Evolutionary conservation across 1,140 invertebrate genomes (phyloP).

Genomic region (Nomia melanderi): DNA sequence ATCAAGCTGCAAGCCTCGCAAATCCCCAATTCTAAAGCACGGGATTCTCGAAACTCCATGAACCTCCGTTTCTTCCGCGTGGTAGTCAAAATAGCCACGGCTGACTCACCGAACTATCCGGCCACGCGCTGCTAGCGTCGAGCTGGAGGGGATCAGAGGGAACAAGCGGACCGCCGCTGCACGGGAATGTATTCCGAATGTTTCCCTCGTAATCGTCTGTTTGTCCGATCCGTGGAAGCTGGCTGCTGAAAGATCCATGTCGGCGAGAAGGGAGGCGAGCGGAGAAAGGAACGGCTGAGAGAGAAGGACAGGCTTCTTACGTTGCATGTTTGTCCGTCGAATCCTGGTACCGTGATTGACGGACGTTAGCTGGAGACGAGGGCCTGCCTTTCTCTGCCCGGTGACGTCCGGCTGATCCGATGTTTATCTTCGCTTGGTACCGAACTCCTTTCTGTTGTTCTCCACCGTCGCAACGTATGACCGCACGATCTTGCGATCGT

Average conservation of each 20-base stretch:
- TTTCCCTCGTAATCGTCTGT: conserved; percentile 63
- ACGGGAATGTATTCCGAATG: conserved; percentile 65
- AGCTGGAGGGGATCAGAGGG: conserved; percentile 57
- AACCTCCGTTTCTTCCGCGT: not conserved
- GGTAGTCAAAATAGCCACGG: conserved; percentile 6
- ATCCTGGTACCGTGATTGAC: conserved; percentile 62
- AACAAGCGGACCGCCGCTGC: conserved; percentile 57
- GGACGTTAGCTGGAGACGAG: conserved; percentile 53
- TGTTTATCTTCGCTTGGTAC: conserved; percentile 60
- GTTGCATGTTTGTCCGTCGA: conserved; percentile 66
- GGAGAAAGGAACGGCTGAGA: not conserved
- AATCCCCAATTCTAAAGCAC: too few species aligned
- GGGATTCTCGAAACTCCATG: not conserved
- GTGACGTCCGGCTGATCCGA: conserved; percentile 57
- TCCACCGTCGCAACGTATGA: conserved; percentile 35
- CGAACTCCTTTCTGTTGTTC: conserved; percentile 53
- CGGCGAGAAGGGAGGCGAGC: conserved; percentile 9
- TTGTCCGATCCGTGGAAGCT: conserved; percentile 43
- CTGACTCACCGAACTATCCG: conserved; percentile 34
- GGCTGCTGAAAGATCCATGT: not conserved
- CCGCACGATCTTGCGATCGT: conserved; percentile 53
- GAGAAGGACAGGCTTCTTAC: conserved; percentile 59
- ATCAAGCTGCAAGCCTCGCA: too few species aligned
- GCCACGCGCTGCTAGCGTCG: conserved; percentile 62
- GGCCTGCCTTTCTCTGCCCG: conserved; percentile 49